Conservation (phyloP, 1,140 invertebrate genomes). For the Achatina immaculata region DNA sequence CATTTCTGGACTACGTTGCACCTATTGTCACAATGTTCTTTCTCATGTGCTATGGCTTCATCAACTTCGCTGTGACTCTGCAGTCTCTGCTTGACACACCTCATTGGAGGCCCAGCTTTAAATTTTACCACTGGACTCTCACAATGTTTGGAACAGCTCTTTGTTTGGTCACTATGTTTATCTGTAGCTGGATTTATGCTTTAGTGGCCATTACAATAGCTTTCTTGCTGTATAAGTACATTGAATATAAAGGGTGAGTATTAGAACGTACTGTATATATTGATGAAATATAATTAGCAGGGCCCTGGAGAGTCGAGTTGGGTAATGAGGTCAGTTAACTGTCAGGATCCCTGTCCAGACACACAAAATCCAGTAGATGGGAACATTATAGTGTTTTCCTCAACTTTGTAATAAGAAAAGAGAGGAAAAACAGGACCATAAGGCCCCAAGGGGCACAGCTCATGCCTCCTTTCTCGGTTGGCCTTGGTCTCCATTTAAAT, state of each 20-base stretch:
- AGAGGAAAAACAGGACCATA: too few relatives aligned
- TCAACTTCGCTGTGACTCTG: constrained; percentile 76
- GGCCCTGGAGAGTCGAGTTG: too few relatives aligned
- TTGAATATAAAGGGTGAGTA: constrained; percentile 94
- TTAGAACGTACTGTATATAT: neutral
- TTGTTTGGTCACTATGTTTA: constrained; percentile 98
- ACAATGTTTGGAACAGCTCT: constrained; percentile 90
- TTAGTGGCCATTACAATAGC: constrained; percentile 95
- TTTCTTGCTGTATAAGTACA: constrained; percentile 97
- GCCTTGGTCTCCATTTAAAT: too few relatives aligned
- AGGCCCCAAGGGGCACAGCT: too few relatives aligned
- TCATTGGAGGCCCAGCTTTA: constrained; percentile 97
- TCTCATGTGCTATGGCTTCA: constrained; percentile 98
- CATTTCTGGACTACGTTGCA: constrained; percentile 74
- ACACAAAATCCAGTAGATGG: too few relatives aligned
- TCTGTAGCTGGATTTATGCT: constrained; percentile 98
- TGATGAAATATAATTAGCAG: neutral
- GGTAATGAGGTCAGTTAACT: too few relatives aligned
- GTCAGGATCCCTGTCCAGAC: too few relatives aligned
- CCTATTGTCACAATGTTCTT: constrained; percentile 84
- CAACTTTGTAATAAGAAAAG: too few relatives aligned
- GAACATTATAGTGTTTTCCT: too few relatives aligned
- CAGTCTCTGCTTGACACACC: constrained; percentile 88
- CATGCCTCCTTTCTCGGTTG: too few relatives aligned
- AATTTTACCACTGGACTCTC: constrained; percentile 96